These are phyloP conservation scores for Ectemnius lituratus DNA, from an alignment of 2,888 invertebrate species.

Conservation along the genomic window DNA sequence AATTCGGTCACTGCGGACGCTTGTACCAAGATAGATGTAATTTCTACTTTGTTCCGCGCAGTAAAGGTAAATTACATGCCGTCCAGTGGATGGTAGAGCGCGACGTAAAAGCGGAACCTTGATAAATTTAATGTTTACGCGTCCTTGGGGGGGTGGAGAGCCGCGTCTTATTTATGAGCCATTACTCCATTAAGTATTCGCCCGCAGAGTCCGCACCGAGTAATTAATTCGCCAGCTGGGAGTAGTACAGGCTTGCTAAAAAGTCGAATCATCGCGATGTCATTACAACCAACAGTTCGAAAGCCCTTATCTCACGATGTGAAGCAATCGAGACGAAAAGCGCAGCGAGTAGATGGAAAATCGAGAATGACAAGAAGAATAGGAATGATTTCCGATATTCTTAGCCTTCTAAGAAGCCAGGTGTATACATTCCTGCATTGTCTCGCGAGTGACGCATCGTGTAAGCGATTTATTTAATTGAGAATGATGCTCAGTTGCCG, in stretches of 20 bases:
- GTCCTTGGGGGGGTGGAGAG: slow-evolving; percentile 5
- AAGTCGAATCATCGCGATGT: neutral
- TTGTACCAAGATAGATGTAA: neutral
- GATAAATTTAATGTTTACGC: slow-evolving; percentile 8
- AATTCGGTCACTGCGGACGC: neutral
- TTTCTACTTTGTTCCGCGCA: neutral
- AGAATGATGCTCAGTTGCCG: slow-evolving; percentile 55
- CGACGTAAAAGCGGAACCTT: neutral
- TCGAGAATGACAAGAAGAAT: too few relatives aligned
- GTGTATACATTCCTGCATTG: slow-evolving; percentile 35
- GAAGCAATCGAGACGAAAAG: too few relatives aligned
- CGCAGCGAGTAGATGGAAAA: too few relatives aligned
- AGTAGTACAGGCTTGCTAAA: neutral
- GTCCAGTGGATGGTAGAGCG: neutral
- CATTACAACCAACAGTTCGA: neutral
- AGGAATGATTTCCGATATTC: neutral
- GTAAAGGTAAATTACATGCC: neutral
- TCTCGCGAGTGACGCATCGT: slow-evolving; percentile 22
- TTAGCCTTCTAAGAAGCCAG: slow-evolving; percentile 16
- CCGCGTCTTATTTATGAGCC: slow-evolving; percentile 3
- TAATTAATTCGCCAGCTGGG: slow-evolving; percentile 27
- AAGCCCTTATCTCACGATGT: neutral
- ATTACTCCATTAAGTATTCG: slow-evolving; percentile 5
- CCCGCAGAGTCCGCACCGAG: neutral
- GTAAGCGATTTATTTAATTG: slow-evolving; percentile 52